These are phyloP conservation scores for Syngnathus typhle DNA, from an alignment of 2,113 vertebrate species.

Conservation along the genomic window DNA sequence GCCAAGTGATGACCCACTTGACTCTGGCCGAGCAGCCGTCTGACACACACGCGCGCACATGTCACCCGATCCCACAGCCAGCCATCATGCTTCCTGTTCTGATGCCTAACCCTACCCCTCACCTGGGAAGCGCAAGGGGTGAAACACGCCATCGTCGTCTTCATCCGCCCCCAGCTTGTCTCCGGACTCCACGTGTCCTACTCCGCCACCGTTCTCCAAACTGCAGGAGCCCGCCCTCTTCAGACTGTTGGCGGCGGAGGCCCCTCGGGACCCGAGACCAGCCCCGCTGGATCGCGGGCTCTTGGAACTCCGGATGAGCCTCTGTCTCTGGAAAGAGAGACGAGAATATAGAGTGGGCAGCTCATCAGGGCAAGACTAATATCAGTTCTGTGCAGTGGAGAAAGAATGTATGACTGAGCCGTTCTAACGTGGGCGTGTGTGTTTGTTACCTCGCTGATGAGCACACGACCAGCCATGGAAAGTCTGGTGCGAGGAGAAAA, in stretches of 20 bases:
- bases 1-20: conserved; percentile 75
- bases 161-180: conserved; percentile 53
- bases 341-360: too few relatives aligned
- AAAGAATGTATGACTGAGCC: background rate
- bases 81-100: conserved; percentile 6
- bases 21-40: conserved; percentile 57
- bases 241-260: conserved; percentile 51
- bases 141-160: conserved; percentile 61
- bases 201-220: conserved; percentile 65
- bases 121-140: conserved; percentile 70
- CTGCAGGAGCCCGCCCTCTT: conserved; percentile 59
- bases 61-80: too few relatives aligned
- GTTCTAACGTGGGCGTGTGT: too few relatives aligned
- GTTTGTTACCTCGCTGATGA: conserved; percentile 74
- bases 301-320: conserved; percentile 57
- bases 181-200: conserved; percentile 36
- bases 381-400: background rate
- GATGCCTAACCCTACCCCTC: conserved; percentile 45
- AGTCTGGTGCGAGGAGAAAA: conserved; percentile 76
- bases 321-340: conserved; percentile 59
- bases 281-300: conserved; percentile 43
- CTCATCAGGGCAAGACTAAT: too few relatives aligned
- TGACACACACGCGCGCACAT: conserved; percentile 21
- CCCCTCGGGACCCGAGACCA: conserved; percentile 27
- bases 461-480: conserved; percentile 73